Evolutionary conservation across 2,888 invertebrate species (phyloP).

Genomic region (Cephus nigrinus): DNA sequence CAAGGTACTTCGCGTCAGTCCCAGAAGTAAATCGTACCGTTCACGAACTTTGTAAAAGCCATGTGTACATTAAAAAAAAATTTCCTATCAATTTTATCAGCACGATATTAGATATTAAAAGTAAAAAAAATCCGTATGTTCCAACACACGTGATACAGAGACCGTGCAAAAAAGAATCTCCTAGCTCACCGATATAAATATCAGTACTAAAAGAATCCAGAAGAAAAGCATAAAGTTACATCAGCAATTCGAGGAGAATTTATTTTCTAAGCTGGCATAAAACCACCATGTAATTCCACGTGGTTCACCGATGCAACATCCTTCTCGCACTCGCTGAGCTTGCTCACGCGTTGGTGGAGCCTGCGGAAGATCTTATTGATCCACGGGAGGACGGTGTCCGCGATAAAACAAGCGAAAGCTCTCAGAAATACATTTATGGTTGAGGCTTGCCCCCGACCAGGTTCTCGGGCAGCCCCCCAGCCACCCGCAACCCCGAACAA

Average conservation of each 20-base stretch:
- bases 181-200: neutral
- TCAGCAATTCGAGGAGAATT: neutral
- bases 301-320: neutral
- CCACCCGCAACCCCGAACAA: neutral
- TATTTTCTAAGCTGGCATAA: neutral
- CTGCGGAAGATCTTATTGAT: neutral
- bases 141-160: neutral
- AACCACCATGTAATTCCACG: neutral
- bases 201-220: neutral
- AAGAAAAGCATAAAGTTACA: neutral
- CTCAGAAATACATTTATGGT: constrained; percentile 21
- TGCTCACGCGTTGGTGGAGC: neutral
- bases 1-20: neutral
- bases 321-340: neutral
- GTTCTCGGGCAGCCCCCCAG: neutral
- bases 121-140: neutral
- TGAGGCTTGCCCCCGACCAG: constrained; percentile 10
- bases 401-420: constrained; percentile 14
- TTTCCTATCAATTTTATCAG: neutral
- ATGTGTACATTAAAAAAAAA: neutral
- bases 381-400: neutral
- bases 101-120: neutral
- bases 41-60: neutral
- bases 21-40: neutral
- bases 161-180: neutral